A percentile compares a stretch with the other conserved stretches of the same genome.
Conservation (phyloP, 2,113 vertebrate species). For the Nestor notabilis region DNA sequence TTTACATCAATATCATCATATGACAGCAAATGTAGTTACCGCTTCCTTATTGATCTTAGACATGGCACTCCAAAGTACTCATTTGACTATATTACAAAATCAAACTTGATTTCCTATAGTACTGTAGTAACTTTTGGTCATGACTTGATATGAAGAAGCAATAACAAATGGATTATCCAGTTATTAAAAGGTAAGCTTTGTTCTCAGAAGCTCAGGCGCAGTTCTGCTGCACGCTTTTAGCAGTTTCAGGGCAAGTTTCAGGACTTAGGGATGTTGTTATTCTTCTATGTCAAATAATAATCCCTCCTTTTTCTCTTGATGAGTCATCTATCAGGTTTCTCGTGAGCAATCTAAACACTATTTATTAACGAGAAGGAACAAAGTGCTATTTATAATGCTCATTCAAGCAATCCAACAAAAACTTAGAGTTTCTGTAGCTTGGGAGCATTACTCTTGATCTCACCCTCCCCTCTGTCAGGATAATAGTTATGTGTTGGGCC, state of each 20-base stretch:
- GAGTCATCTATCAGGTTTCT: constrained; percentile 62
- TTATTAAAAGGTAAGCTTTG: constrained; percentile 66
- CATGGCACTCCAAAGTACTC: constrained; percentile 80
- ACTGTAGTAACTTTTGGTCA: constrained; percentile 77
- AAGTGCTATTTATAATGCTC: constrained; percentile 66
- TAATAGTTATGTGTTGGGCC: constrained; percentile 55
- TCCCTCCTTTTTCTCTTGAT: constrained; percentile 15
- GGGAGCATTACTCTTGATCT: constrained; percentile 46
- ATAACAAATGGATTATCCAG: constrained; percentile 70
- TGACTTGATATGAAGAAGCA: constrained; percentile 66
- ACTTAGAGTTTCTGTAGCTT: constrained; percentile 38
- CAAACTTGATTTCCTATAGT: constrained; percentile 90
- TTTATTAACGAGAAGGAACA: constrained; percentile 65
- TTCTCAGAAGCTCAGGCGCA: constrained; percentile 34
- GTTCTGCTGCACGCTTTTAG: neutral
- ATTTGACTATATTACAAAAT: constrained; percentile 95
- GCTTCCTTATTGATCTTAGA: constrained; percentile 92
- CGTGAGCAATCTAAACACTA: constrained; percentile 59
- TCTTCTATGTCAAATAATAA: constrained; percentile 38
- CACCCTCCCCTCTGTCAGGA: constrained; percentile 44
- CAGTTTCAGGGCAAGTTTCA: constrained; percentile 27
- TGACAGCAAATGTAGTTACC: constrained; percentile 94
- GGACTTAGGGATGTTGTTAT: constrained; percentile 24
- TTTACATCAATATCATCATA: constrained; percentile 87
- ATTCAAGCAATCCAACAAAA: constrained; percentile 66